Base-by-base conservation (phyloP, 2,797 vertebrate species). In the Mareca strepera region DNA sequence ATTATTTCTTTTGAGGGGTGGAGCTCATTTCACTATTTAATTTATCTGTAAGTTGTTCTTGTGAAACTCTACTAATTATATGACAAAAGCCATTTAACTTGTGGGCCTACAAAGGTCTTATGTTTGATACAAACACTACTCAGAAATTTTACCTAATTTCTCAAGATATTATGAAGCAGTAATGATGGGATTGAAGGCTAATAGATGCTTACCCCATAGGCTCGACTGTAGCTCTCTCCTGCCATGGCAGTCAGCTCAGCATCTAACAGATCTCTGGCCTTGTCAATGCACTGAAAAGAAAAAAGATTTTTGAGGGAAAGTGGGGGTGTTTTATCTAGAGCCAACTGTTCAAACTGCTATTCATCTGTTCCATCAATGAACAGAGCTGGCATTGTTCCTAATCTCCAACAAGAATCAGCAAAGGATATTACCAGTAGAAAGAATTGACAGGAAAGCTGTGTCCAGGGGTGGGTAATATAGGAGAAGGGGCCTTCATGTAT, bases 141-240 rank as follows among this genome's bases (percentile, higher is more conserved):
- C 31, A 56, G 37, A 44, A 73, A 16, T 44, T 88, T 63, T 20
- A 35, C 7, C 12, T 14, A 50, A 14, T 16, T 64, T 82, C 21
- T 16, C 31, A n/a, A 58, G 26, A 50, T 2, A 62, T 20, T 21
- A 12, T 68, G 82, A 83, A 62, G n/a, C 67, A 88, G 41, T 12
- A 43, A 6, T 2, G 46, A 29, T 9, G 69, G 64, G 17, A 17
- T 11, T 1, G 16, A 75, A 76, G 79, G 43, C 37, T 66, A 56
- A 64, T 43, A 7, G 28, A 68, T 94, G 89, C 98, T 98, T 93
- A 99, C 99, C 98, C 99, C 99, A 0, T 99, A 99, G 9, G 99
- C 99, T 82, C 99, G 98, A 69, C 99, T 99, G 97, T 99, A 99
- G 97, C 99, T 99, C 98, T 99, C 99, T 67, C 99, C 99, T n/a